phyloP scores from a whole-genome alignment of 1,140 invertebrate genomes.

The Matsumurasca onukii region DNA sequence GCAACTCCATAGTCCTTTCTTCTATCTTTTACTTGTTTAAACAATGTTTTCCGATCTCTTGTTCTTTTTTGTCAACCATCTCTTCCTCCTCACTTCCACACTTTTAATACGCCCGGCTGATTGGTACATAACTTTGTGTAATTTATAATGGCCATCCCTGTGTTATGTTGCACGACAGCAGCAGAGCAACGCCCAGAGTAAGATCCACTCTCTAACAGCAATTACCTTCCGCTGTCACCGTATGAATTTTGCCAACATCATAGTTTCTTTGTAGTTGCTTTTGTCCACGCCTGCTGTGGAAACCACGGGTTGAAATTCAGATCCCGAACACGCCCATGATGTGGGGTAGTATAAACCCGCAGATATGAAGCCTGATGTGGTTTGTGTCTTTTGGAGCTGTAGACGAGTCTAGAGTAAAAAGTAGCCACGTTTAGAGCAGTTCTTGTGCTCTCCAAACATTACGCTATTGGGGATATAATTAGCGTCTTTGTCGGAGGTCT shows the following conservation, averaged over 20 bases:
- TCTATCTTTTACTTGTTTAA: not conserved
- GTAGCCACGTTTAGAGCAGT: constrained; percentile 24
- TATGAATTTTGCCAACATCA: constrained; percentile 33
- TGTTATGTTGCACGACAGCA: constrained; percentile 36
- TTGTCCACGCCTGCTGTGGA: constrained; percentile 27
- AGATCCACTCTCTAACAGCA: constrained; percentile 29
- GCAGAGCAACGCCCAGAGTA: constrained; percentile 30
- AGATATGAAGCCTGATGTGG: not conserved
- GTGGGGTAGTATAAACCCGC: not conserved
- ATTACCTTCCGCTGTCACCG: constrained; percentile 35
- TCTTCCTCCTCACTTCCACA: not conserved
- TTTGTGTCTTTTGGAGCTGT: not conserved
- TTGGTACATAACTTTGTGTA: constrained; percentile 28
- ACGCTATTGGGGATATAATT: constrained; percentile 1
- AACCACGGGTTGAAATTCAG: not conserved
- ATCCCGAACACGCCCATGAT: not conserved
- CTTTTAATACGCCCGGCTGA: constrained; percentile 11
- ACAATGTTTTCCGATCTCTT: not conserved
- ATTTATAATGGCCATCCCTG: constrained; percentile 19
- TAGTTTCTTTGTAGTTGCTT: constrained; percentile 33
- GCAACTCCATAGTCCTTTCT: not conserved
- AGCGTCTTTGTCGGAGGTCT: not conserved
- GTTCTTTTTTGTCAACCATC: not conserved
- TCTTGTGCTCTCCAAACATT: constrained; percentile 25
- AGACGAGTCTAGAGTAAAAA: constrained; percentile 27